Conservation (phyloP, 2,797 vertebrate genomes). For the Nasua narica region DNA sequence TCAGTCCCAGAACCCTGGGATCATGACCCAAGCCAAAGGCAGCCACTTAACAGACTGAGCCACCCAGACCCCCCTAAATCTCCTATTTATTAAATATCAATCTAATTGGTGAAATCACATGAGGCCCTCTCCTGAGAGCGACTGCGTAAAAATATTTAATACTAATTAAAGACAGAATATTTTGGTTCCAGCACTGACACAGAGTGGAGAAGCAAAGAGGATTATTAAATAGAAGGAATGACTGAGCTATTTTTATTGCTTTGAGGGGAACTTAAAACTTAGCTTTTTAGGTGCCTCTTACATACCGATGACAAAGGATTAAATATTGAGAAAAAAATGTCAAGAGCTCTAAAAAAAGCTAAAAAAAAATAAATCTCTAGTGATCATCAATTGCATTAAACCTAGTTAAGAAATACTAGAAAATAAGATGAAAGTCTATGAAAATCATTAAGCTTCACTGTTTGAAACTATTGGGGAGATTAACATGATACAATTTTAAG, state of each 20-base stretch:
- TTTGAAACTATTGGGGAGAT: neutral
- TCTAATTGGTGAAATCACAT: neutral
- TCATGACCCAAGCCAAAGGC: no score
- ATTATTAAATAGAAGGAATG: neutral
- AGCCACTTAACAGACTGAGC: no score
- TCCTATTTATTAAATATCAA: neutral
- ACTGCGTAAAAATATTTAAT: neutral
- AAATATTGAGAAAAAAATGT: conserved; percentile 7
- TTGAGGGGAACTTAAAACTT: conserved; percentile 24
- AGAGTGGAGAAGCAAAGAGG: neutral
- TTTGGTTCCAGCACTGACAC: neutral
- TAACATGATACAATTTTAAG: neutral
- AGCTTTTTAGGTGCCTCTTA: neutral
- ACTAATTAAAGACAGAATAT: neutral
- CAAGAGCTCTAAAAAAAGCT: neutral
- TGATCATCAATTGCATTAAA: neutral
- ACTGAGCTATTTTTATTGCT: neutral
- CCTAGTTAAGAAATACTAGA: neutral
- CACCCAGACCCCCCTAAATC: neutral
- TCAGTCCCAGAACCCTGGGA: no score
- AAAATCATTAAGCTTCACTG: neutral
- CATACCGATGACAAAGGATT: neutral
- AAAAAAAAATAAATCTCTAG: neutral
- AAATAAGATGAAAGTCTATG: neutral
- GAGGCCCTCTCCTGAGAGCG: neutral